Conservation (phyloP, 2,797 vertebrate species). For the Valencia hispanica region DNA sequence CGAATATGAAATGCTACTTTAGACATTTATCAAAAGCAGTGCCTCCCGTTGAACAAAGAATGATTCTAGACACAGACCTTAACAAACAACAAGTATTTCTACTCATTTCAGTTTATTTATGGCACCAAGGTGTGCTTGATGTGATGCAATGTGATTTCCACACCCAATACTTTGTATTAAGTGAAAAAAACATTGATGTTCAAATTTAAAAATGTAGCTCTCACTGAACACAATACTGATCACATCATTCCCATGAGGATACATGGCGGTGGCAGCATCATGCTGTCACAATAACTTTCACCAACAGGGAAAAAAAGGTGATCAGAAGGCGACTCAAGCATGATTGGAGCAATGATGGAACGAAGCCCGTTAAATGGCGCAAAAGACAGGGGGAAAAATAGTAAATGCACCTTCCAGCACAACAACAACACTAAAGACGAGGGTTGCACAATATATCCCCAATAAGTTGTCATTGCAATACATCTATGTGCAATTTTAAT, state of each 20-base stretch:
- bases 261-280: too few species aligned
- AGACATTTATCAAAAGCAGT: not conserved
- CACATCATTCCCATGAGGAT: too few species aligned
- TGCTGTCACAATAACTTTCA: too few species aligned
- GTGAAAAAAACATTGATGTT: not conserved
- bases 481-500: not conserved
- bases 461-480: not conserved
- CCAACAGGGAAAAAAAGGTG: too few species aligned
- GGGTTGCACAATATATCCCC: not conserved
- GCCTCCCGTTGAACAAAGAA: not conserved
- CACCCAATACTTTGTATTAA: not conserved
- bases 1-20: not conserved
- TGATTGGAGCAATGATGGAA: too few species aligned
- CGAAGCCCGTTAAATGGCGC: too few species aligned
- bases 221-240: too few species aligned
- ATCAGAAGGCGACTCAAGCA: too few species aligned
- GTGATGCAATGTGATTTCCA: not conserved
- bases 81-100: not conserved
- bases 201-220: too few species aligned
- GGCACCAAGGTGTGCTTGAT: not conserved
- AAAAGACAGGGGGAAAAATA: too few species aligned
- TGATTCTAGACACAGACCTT: not conserved
- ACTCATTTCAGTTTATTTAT: not conserved
- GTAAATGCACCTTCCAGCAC: too few species aligned
- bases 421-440: too few species aligned